Conservation (phyloP, 2,888 invertebrate species). For the Drosophila longiperda region DNA sequence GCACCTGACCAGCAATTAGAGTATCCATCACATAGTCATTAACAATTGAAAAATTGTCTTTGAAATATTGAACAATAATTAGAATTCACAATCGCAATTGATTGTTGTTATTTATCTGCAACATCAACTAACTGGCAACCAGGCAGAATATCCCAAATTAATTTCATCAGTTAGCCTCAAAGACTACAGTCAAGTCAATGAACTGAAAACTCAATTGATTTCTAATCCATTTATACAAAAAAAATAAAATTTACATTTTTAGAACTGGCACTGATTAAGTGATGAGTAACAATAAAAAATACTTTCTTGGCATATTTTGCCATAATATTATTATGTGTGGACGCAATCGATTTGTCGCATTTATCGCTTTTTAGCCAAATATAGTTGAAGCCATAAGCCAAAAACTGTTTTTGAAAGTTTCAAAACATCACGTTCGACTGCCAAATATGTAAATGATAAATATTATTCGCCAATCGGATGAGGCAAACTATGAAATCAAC, state of each 20-base stretch:
- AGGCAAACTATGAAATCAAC: slow-evolving; percentile 19
- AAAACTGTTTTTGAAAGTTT: background rate
- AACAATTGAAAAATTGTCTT: slow-evolving; percentile 80
- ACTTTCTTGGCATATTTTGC: background rate
- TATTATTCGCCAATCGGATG: slow-evolving; percentile 17
- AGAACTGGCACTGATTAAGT: background rate
- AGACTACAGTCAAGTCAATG: background rate
- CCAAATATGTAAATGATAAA: slow-evolving; percentile 19
- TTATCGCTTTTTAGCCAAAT: slow-evolving; percentile 27
- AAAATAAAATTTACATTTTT: background rate
- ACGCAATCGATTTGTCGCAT: slow-evolving; percentile 40
- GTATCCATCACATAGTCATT: slow-evolving; percentile 75
- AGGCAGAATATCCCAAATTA: slow-evolving; percentile 37
- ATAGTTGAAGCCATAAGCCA: slow-evolving; percentile 12
- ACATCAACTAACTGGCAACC: background rate
- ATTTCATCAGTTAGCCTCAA: slow-evolving; percentile 1
- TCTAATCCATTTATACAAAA: background rate
- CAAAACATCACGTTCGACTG: slow-evolving; percentile 21
- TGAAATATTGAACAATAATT: slow-evolving; percentile 75
- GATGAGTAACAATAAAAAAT: background rate
- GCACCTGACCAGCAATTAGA: slow-evolving; percentile 68
- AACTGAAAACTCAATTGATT: background rate
- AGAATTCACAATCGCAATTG: slow-evolving; percentile 57
- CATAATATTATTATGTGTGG: slow-evolving; percentile 6
- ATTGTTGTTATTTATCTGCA: slow-evolving; percentile 20